These are phyloP conservation scores for Avahi laniger DNA, from an alignment of 2,797 vertebrate genomes.

Conservation along the genomic window DNA sequence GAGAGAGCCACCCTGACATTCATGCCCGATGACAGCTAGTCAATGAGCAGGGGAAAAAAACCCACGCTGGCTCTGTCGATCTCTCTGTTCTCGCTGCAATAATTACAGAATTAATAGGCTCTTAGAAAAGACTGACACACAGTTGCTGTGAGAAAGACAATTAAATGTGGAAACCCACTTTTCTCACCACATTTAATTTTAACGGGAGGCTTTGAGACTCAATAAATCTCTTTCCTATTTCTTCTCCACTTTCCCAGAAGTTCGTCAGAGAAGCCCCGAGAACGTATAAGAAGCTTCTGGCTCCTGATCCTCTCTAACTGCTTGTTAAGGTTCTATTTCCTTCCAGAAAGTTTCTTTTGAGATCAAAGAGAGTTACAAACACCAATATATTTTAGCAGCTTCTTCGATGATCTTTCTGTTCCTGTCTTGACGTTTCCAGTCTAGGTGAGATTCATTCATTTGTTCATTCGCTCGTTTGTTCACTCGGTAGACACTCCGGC, in stretches of 20 bases:
- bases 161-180: conserved; percentile 85
- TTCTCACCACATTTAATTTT: conserved; percentile 84
- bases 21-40: conserved; percentile 84
- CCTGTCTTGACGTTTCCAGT: neutral
- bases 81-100: conserved; percentile 76
- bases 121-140: conserved; percentile 85
- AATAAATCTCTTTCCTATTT: conserved; percentile 84
- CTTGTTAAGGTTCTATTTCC: neutral
- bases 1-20: conserved; percentile 77
- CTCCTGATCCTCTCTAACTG: neutral
- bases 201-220: conserved; percentile 82
- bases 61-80: conserved; percentile 65
- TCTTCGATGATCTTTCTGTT: neutral
- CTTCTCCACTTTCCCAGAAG: conserved; percentile 68
- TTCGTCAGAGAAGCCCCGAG: conserved; percentile 61
- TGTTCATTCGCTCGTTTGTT: neutral
- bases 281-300: neutral
- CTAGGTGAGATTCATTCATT: neutral
- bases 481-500: neutral
- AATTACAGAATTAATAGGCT: conserved; percentile 88
- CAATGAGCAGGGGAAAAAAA: conserved; percentile 78
- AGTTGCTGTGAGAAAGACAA: conserved; percentile 85
- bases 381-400: neutral
- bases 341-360: neutral
- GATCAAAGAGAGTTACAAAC: neutral